Conservation (phyloP, 1,140 invertebrate genomes). For the Drosophila sp. region DNA sequence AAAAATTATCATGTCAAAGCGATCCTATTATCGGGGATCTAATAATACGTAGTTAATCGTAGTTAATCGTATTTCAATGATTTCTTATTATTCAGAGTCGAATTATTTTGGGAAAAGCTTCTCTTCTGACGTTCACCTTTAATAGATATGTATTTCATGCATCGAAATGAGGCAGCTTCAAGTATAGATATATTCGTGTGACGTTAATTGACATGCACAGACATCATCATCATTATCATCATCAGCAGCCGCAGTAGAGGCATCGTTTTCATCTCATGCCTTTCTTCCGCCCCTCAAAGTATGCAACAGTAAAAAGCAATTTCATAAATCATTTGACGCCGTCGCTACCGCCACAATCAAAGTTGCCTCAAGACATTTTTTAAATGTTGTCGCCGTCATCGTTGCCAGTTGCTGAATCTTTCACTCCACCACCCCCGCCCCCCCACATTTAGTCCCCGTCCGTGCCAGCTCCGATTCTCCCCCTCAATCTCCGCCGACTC, state of each 20-base stretch:
- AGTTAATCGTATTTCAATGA: no score
- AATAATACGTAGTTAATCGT: no score
- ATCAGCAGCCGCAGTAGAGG: neutral
- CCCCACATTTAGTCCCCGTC: neutral
- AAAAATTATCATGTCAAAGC: no score
- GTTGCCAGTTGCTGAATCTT: constrained; percentile 22
- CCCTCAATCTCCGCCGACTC: neutral
- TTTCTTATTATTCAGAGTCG: no score
- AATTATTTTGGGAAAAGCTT: no score
- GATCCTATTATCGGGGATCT: no score
- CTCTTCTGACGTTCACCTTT: neutral
- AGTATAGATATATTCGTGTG: neutral
- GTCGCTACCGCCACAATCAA: constrained; percentile 30
- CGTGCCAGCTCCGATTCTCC: neutral
- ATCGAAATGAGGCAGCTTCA: neutral
- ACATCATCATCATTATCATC: constrained; percentile 2
- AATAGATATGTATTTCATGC: neutral
- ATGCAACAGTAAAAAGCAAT: constrained; percentile 73
- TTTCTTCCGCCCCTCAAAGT: constrained; percentile 20
- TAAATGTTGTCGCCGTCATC: constrained; percentile 61
- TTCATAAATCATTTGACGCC: constrained; percentile 83
- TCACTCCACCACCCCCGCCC: neutral
- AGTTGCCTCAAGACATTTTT: constrained; percentile 73
- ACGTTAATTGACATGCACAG: constrained; percentile 30
- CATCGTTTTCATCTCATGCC: neutral